These are phyloP conservation scores for Tapirus indicus DNA, from an alignment of 2,797 vertebrate species.

Conservation along the genomic window DNA sequence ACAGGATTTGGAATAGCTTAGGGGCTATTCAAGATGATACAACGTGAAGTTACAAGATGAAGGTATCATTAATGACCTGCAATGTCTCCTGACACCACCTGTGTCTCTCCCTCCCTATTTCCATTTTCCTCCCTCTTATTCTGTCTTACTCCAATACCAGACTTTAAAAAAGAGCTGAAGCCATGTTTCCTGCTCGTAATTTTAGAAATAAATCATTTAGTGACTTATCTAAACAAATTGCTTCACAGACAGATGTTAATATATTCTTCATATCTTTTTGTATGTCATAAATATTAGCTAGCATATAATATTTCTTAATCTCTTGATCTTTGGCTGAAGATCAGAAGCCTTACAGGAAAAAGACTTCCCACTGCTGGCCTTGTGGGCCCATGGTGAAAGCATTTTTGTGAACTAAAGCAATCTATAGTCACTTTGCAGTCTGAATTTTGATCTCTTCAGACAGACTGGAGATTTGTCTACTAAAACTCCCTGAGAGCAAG, in stretches of 20 bases:
- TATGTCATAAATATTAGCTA: background rate
- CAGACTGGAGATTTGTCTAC: background rate
- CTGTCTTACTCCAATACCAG: background rate
- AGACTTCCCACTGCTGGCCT: too few relatives aligned
- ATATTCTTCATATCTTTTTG: background rate
- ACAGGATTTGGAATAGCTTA: background rate
- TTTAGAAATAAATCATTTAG: background rate
- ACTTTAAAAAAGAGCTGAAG: background rate
- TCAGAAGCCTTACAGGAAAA: background rate
- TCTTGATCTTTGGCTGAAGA: background rate
- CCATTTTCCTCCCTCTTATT: background rate
- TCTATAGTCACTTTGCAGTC: background rate
- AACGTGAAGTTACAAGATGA: background rate
- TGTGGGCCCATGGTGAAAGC: background rate
- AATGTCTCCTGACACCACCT: background rate
- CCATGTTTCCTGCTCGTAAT: background rate
- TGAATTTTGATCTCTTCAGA: conserved; percentile 1
- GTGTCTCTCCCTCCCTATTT: background rate
- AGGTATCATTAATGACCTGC: background rate
- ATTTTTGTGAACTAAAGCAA: background rate
- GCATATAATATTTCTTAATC: background rate
- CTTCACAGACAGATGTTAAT: background rate
- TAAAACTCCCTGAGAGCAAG: background rate
- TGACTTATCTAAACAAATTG: background rate
- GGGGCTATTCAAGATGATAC: background rate